A percentile compares a stretch with the other conserved stretches of the same genome.
Evolutionary conservation across 2,113 vertebrate genomes (phyloP).

Genomic region (Mus pahari): DNA sequence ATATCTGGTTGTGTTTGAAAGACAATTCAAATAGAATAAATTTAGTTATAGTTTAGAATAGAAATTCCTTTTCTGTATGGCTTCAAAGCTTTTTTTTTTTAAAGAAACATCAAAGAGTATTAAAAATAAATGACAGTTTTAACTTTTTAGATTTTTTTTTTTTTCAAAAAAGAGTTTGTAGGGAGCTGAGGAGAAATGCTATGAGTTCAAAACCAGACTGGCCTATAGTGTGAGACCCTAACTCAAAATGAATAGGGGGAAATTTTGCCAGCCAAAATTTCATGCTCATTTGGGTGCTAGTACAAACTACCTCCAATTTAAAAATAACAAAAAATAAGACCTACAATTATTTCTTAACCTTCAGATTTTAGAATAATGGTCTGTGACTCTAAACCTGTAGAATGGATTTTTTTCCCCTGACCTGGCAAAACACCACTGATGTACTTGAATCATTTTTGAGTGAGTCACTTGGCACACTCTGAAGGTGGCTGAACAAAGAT

Average conservation of each 20-base stretch:
- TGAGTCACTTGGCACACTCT: conserved; percentile 74
- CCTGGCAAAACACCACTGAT: conserved; percentile 7
- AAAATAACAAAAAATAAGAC: neutral
- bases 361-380: conserved; percentile 52
- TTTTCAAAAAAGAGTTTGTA: neutral
- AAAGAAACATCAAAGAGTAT: conserved; percentile 5
- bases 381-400: neutral
- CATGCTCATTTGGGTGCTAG: neutral
- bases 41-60: conserved; percentile 7
- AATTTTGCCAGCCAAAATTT: neutral
- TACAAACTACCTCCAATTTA: conserved; percentile 33
- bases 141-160: conserved; percentile 25
- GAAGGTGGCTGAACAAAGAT: conserved; percentile 84
- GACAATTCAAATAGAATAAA: conserved; percentile 1
- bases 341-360: neutral
- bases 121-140: conserved; percentile 29
- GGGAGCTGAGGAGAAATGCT: neutral
- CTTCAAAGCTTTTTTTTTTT: neutral
- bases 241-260: neutral
- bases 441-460: conserved; percentile 56
- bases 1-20: conserved; percentile 12
- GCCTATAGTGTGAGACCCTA: neutral
- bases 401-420: neutral
- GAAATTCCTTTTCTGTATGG: neutral
- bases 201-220: neutral